These are phyloP conservation scores for Trichomalopsis sarcophagae DNA, from an alignment of 1,140 invertebrate species.

Conservation along the genomic window DNA sequence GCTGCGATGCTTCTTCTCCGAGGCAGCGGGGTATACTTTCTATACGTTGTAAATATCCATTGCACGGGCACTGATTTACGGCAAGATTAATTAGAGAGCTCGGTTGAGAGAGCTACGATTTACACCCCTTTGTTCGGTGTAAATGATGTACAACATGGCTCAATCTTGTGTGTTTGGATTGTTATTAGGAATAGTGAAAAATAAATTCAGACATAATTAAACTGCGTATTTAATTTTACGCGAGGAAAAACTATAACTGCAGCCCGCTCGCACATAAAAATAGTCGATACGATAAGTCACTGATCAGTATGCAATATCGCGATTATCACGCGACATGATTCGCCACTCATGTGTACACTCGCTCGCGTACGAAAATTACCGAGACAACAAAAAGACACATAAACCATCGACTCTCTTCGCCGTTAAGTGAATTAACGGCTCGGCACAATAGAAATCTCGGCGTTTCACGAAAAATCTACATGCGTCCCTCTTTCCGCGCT, in stretches of 20 bases:
- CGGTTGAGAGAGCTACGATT: constrained; percentile 10
- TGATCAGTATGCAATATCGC: neutral
- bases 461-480: constrained; percentile 31
- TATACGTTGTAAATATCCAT: neutral
- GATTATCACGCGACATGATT: neutral
- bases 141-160: neutral
- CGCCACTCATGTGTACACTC: neutral
- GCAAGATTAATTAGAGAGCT: constrained; percentile 46
- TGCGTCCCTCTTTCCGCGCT: neutral
- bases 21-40: neutral
- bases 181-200: neutral
- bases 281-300: neutral
- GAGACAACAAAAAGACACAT: constrained; percentile 12
- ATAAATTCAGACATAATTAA: neutral
- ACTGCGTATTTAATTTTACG: neutral
- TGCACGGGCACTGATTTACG: neutral
- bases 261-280: neutral
- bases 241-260: too few relatives aligned
- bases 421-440: neutral
- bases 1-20: neutral
- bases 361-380: neutral
- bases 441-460: constrained; percentile 9
- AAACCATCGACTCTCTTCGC: neutral
- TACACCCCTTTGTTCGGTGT: neutral
- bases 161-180: neutral